These are phyloP conservation scores for Oenanthe melanoleuca DNA, from an alignment of 2,113 vertebrate genomes.

Conservation along the genomic window DNA sequence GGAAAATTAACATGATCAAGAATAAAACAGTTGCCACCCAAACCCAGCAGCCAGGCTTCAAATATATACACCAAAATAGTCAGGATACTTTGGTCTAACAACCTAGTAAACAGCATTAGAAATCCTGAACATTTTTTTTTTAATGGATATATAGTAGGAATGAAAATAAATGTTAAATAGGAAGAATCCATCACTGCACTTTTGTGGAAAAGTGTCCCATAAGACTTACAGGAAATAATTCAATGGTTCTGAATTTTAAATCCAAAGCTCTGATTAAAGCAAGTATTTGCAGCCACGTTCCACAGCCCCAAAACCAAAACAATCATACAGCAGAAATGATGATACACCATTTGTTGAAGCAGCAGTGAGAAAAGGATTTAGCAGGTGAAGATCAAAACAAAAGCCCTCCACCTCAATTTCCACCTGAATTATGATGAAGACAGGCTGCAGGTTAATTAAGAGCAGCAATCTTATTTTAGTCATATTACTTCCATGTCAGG, in stretches of 20 bases:
- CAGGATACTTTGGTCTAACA: background rate
- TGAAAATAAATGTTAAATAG: background rate
- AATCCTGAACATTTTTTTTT: background rate
- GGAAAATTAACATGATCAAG: background rate
- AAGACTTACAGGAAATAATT: background rate
- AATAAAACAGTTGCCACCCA: background rate
- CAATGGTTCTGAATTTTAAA: conserved; percentile 4
- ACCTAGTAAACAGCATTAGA: background rate
- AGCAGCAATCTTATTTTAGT: conserved; percentile 31
- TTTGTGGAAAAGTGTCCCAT: background rate
- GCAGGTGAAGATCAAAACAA: conserved; percentile 18
- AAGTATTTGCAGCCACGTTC: background rate
- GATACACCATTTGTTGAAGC: conserved; percentile 5
- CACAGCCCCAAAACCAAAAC: background rate
- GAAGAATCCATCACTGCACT: background rate
- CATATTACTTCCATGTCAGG: conserved; percentile 21
- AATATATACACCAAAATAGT: background rate
- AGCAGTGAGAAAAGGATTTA: conserved; percentile 20
- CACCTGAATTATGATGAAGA: background rate
- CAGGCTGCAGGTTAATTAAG: background rate
- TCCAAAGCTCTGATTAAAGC: conserved; percentile 4
- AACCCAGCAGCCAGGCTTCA: background rate
- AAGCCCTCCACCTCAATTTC: conserved; percentile 55
- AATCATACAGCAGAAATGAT: background rate
- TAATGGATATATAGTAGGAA: background rate